Base-by-base conservation (phyloP, 2,113 vertebrate genomes). In the Perca fluviatilis region DNA sequence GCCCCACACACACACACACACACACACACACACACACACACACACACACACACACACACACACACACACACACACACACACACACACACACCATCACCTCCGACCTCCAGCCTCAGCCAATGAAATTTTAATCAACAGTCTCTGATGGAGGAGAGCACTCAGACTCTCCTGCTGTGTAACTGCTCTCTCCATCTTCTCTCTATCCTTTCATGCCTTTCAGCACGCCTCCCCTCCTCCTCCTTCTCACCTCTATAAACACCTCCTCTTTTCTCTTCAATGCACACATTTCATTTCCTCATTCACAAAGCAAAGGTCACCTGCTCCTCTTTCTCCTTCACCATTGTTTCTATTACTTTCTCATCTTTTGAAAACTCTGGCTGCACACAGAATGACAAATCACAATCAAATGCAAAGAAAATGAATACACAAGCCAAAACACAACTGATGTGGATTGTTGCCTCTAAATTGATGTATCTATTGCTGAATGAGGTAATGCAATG, bases 41-140 rank as follows among this genome's bases (percentile, higher is more conserved):
- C 63, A 61, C 51, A 74, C 77, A 80, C 71, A 33, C 71, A 46
- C 57, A 74, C 63, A 70, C 84, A 61, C 74, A 70, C 76, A 67
- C 75, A 50, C 74, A 27, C 75, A 69, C 70, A 63, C 87, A 69
- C 80, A 77, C 64, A 79, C 75, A 64, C 68, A 69, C 64, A 33
- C 60, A 50, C 72, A 69, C 77, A 77, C 49, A 79, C 62, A 67
- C 51, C 76, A 5, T 85, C 78, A 90, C 92, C 91, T 87, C 86
- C 72, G 88, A 90, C 87, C 91, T 91, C 77, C 62, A 85, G 90
- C 88, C 87, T 87, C 87, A 87, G 79, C 91, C 90, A 88, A 95
- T 95, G 90, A 94, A 95, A 95, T 95, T 95, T 95, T 95, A 94
- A 95, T 95, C 91, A 95, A 91, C 77, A 83, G 88, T 85, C 86